Conservation (phyloP, 2,888 invertebrate genomes). For the Nesidiocoris tenuis region DNA sequence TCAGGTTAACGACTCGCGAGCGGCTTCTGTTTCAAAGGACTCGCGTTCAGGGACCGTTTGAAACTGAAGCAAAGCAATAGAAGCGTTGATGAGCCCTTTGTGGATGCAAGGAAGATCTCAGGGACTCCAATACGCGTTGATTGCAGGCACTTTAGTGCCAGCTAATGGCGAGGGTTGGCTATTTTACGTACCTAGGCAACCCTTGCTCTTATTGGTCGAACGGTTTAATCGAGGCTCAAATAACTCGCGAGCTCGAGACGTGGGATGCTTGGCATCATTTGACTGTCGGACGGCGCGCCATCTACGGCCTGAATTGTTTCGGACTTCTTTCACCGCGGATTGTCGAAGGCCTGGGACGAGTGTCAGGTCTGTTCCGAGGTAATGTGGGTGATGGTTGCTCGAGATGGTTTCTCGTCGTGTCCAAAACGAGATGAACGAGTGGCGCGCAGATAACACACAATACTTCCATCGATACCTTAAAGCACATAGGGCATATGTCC, state of each 20-base stretch:
- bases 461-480: too few species aligned
- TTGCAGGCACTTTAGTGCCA: not conserved
- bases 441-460: too few species aligned
- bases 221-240: not conserved
- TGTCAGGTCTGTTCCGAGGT: too few species aligned
- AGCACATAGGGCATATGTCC: too few species aligned
- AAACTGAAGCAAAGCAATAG: conserved; percentile 13
- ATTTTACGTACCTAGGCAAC: not conserved
- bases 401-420: too few species aligned
- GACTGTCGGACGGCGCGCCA: too few species aligned
- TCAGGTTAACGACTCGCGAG: not conserved
- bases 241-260: not conserved
- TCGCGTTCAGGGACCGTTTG: conserved; percentile 10
- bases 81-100: conserved; percentile 40
- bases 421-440: too few species aligned
- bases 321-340: too few species aligned
- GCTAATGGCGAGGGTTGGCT: not conserved
- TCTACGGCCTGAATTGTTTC: too few species aligned
- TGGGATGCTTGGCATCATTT: not conserved
- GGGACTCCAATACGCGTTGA: not conserved
- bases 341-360: too few species aligned
- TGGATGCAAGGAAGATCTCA: conserved; percentile 5
- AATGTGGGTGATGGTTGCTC: too few species aligned
- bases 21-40: not conserved
- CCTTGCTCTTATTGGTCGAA: too few species aligned